These are phyloP conservation scores for Geophilus truncorum DNA, from an alignment of 2,888 invertebrate genomes.

Conservation along the genomic window DNA sequence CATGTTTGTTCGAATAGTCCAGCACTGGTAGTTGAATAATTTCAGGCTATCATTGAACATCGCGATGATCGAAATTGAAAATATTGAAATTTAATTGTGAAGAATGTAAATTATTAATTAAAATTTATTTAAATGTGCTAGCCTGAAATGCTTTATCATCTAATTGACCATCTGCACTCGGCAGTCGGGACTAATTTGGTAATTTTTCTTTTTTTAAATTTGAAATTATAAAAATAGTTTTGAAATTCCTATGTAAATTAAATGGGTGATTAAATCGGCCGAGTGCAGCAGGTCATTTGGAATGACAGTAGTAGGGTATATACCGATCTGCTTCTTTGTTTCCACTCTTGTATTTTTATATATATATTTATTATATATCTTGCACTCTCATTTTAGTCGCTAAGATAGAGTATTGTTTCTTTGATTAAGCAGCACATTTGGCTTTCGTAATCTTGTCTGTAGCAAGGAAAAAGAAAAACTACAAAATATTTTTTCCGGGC, in stretches of 20 bases:
- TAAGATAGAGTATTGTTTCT: constrained; percentile 30
- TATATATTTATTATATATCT: constrained; percentile 18
- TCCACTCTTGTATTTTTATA: not conserved
- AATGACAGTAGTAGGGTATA: constrained; percentile 14
- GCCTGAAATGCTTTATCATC: not conserved
- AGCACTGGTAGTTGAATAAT: not conserved
- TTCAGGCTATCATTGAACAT: not conserved
- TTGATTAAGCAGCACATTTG: constrained; percentile 31
- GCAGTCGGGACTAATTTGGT: not conserved
- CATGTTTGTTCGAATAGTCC: not conserved
- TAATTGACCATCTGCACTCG: not conserved
- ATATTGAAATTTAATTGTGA: not conserved
- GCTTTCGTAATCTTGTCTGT: constrained; percentile 33
- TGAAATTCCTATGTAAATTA: not conserved
- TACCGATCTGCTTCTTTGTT: constrained; percentile 30
- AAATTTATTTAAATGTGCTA: not conserved
- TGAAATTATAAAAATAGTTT: not conserved
- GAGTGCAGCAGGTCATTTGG: constrained; percentile 14
- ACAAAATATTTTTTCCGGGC: constrained; percentile 9
- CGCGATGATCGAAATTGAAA: not conserved
- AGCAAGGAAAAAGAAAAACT: constrained; percentile 8
- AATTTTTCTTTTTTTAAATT: not conserved
- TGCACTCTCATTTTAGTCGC: constrained; percentile 31
- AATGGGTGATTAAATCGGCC: not conserved
- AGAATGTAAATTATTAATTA: not conserved